These are phyloP conservation scores for Syngnathus rostellatus DNA, from an alignment of 2,797 vertebrate species.

Conservation along the genomic window DNA sequence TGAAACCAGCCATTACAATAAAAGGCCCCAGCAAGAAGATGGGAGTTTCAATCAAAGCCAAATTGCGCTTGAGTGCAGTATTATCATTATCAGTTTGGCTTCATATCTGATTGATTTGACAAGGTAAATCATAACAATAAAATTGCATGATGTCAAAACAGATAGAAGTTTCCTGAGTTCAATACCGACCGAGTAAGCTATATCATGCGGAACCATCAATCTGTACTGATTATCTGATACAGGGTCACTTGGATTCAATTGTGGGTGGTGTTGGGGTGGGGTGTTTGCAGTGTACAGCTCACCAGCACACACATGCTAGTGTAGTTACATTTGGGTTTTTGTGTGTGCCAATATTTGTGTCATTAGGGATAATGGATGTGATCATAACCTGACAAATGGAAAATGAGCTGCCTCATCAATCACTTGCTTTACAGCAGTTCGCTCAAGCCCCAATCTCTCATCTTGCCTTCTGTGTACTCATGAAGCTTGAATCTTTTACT, in stretches of 20 bases:
- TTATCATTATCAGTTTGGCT: not conserved
- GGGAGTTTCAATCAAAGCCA: not conserved
- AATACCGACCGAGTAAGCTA: not conserved
- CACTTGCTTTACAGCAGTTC: slow-evolving; percentile 2
- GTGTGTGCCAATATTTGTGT: slow-evolving; percentile 17
- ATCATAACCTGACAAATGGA: slow-evolving; percentile 21
- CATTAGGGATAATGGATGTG: slow-evolving; percentile 21
- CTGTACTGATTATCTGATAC: not conserved
- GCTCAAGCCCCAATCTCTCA: not conserved
- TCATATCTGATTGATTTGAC: not conserved
- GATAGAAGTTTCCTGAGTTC: not conserved
- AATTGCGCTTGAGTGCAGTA: not conserved
- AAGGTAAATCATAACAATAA: not conserved
- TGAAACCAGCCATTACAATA: not conserved
- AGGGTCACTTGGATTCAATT: not conserved
- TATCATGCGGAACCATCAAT: not conserved
- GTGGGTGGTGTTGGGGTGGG: not conserved
- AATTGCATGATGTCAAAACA: not conserved
- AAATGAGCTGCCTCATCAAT: slow-evolving; percentile 31
- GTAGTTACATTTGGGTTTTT: not conserved
- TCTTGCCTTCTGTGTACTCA: not conserved
- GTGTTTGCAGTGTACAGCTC: not conserved
- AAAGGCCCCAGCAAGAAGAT: not conserved
- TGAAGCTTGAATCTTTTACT: not conserved
- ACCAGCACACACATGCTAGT: not conserved